These are phyloP conservation scores for Sorex maritimensis DNA, from an alignment of 2,797 vertebrate genomes.

Conservation along the genomic window DNA sequence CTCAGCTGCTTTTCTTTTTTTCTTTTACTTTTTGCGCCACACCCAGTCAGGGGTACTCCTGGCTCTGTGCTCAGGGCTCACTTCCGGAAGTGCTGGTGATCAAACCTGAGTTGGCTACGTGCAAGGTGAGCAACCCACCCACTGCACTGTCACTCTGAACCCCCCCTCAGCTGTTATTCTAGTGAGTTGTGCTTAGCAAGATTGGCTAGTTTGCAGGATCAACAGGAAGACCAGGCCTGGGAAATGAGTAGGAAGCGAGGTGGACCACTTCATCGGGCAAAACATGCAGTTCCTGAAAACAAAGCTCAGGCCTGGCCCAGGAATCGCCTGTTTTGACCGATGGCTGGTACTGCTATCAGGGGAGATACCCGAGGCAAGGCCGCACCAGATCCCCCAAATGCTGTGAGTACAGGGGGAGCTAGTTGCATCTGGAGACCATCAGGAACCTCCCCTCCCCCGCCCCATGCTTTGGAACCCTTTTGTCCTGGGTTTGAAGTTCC, in stretches of 20 bases:
- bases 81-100: no score
- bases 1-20: background rate
- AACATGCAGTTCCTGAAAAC: background rate
- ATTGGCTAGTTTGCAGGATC: conserved; percentile 30
- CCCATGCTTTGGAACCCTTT: background rate
- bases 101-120: no score
- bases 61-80: no score
- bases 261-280: background rate
- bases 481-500: conserved; percentile 2
- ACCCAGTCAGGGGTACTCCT: background rate
- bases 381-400: background rate
- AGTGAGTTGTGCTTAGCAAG: no score
- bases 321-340: background rate
- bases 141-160: no score
- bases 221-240: conserved; percentile 62
- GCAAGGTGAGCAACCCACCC: no score
- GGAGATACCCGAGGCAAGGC: background rate
- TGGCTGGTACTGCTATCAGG: background rate
- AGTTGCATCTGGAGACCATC: no score
- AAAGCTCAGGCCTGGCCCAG: background rate
- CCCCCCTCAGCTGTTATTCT: no score
- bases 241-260: conserved; percentile 54
- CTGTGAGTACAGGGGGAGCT: background rate
- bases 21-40: no score
- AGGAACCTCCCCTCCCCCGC: no score